Base-by-base conservation (phyloP, 1,140 invertebrate genomes). In the Drosophila sturtevanti region DNA sequence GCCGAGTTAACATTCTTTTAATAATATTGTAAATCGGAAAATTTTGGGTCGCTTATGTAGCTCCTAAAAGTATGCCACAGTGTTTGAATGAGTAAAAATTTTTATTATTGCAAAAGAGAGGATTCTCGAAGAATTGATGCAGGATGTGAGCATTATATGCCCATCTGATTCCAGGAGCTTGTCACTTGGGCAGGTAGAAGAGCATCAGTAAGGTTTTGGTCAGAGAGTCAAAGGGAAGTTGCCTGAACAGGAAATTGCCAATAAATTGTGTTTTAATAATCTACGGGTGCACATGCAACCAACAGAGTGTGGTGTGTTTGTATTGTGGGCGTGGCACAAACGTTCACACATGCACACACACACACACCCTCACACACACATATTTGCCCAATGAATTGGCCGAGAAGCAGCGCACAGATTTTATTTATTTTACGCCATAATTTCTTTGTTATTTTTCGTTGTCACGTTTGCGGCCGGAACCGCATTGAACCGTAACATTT, bases 191-290 rank as follows among this genome's bases (percentile, higher is more conserved):
- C 54, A 27, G 31, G 54, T 18, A 10, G 11, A 56, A 56, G 31
- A 35, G 27, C 14, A 56, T 56, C 27, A 18, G 54, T n/a, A n/a
- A 55, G 22, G 10, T 16, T 16, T n/a, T 27, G 22, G 59, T 14
- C 21, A 18, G 59, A 61, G 52, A 1, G 6, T 31, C 14, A 14
- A 2, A 9, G 41, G 41, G 54, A 31, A 48, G 27, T 34, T 56
- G 54, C 12, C 54, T 34, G 54, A 14, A 16, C 35, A 18, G 68
- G 65, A 84, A 79, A 82, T 64, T 66, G 60, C 35, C 74, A 65
- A 81, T 81, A 81, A 82, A 66, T 77, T 69, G 44, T 68, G 48
- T 63, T 70, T 79, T 76, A 75, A 84, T 82, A 82, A 84, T 82
- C 60, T 54, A 52, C 34, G 56, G 38, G 27, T 51, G 22, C 44